Conservation (phyloP, 2,113 vertebrate species). For the Phalacrocorax pelagicus region DNA sequence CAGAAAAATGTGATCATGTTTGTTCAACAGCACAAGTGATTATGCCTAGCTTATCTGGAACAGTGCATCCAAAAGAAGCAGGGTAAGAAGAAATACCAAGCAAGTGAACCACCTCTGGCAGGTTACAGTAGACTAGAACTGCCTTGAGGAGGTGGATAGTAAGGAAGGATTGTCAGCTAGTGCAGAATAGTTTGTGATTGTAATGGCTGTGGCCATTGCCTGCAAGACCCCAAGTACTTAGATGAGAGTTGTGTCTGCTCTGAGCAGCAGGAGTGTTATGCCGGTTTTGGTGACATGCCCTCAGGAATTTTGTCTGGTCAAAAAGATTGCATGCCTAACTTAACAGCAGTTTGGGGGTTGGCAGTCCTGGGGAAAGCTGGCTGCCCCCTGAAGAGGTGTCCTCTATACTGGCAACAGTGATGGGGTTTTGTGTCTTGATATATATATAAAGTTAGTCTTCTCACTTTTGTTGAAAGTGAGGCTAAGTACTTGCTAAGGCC, state of each 20-base stretch:
- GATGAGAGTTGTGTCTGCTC: not conserved
- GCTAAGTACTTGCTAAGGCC: not conserved
- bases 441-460: not conserved
- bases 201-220: not conserved
- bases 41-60: not conserved
- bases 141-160: not conserved
- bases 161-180: not conserved
- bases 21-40: not conserved
- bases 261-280: not conserved
- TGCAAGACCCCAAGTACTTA: not conserved
- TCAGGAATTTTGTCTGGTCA: not conserved
- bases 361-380: not conserved
- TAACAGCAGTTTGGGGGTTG: not conserved
- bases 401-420: not conserved
- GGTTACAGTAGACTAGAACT: not conserved
- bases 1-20: not conserved
- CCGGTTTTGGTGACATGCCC: not conserved
- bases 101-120: not conserved
- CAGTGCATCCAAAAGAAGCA: not conserved
- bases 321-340: not conserved
- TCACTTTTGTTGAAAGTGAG: not conserved
- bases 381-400: not conserved
- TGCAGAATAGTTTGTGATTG: not conserved
- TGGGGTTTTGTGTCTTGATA: not conserved
- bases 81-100: not conserved